Evolutionary conservation across 30 jellyfish, hydroid and myxozoan genomes (phyloP).

Genomic region (Morbakka virulenta): DNA sequence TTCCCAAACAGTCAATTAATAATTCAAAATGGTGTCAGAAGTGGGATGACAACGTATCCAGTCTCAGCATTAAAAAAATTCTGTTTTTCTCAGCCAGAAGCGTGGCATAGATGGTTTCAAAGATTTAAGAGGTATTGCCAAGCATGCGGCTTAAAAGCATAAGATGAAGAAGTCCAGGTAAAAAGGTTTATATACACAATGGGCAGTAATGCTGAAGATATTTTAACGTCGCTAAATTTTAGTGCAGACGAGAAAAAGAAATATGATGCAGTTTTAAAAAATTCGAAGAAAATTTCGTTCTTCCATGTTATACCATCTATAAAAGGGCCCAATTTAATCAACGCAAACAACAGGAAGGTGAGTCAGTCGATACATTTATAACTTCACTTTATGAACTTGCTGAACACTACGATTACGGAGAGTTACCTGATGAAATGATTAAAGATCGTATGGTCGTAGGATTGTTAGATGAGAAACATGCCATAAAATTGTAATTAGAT

Average conservation of each 20-base stretch:
- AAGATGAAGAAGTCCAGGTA: constrained; percentile 11
- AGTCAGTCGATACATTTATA: constrained; percentile 35
- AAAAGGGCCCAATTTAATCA: constrained; percentile 21
- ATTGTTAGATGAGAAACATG: constrained; percentile 7
- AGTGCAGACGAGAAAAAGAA: not conserved
- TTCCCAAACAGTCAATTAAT: too few species aligned
- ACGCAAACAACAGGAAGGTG: constrained; percentile 15
- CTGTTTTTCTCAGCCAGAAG: constrained; percentile 15
- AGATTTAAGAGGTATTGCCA: constrained; percentile 11
- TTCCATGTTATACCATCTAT: constrained; percentile 2
- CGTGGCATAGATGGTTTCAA: constrained; percentile 18
- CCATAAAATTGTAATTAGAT: constrained; percentile 24
- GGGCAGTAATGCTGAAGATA: constrained; percentile 27
- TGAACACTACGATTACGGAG: constrained; percentile 13
- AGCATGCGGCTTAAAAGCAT: constrained; percentile 10
- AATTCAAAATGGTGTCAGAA: not conserved
- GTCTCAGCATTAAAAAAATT: constrained; percentile 23
- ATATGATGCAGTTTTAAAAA: constrained; percentile 1
- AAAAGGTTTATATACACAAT: constrained; percentile 8
- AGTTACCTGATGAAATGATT: constrained; percentile 21
- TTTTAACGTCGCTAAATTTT: not conserved
- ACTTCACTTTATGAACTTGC: constrained; percentile 15
- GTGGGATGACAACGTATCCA: constrained; percentile 16
- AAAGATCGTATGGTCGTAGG: constrained; percentile 52
- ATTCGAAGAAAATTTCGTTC: constrained; percentile 10